Evolutionary conservation across 2,797 vertebrate genomes (phyloP).

Genomic region (Sebastolobus alascanus): DNA sequence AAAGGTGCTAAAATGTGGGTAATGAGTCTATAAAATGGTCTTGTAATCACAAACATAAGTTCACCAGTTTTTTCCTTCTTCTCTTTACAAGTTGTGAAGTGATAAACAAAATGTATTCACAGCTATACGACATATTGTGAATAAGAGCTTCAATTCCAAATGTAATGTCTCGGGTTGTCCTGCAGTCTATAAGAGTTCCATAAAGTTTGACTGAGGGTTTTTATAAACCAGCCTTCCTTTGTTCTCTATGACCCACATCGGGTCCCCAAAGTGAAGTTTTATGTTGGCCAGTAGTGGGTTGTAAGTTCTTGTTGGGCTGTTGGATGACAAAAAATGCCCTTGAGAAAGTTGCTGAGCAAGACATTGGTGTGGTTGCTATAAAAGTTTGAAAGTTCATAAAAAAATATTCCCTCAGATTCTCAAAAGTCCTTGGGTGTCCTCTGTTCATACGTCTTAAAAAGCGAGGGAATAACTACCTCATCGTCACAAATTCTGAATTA

Average conservation of each 20-base stretch:
- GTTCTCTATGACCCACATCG: slow-evolving; percentile 29
- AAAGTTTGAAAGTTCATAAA: slow-evolving; percentile 58
- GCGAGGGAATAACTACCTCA: slow-evolving; percentile 2
- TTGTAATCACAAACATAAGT: not conserved
- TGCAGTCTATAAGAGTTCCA: not conserved
- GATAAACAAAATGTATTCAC: not conserved
- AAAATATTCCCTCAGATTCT: slow-evolving; percentile 23
- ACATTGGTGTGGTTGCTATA: slow-evolving; percentile 33
- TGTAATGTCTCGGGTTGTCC: not conserved
- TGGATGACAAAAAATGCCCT: slow-evolving; percentile 46
- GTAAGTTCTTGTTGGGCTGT: slow-evolving; percentile 25
- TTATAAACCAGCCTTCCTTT: slow-evolving; percentile 19
- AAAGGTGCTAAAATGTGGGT: not conserved
- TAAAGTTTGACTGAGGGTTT: slow-evolving; percentile 30
- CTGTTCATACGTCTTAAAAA: slow-evolving; percentile 2
- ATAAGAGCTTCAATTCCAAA: slow-evolving; percentile 2
- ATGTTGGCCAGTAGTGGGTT: slow-evolving; percentile 25
- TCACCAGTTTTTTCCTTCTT: not conserved
- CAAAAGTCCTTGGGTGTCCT: slow-evolving; percentile 43
- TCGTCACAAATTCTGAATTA: slow-evolving; percentile 31
- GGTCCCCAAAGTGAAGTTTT: slow-evolving; percentile 39
- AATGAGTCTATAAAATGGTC: not conserved
- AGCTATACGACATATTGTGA: not conserved
- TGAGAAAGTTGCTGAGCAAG: slow-evolving; percentile 61
- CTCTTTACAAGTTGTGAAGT: not conserved